phyloP scores from a whole-genome alignment of 2,888 invertebrate genomes.

The Agriotes lineatus region DNA sequence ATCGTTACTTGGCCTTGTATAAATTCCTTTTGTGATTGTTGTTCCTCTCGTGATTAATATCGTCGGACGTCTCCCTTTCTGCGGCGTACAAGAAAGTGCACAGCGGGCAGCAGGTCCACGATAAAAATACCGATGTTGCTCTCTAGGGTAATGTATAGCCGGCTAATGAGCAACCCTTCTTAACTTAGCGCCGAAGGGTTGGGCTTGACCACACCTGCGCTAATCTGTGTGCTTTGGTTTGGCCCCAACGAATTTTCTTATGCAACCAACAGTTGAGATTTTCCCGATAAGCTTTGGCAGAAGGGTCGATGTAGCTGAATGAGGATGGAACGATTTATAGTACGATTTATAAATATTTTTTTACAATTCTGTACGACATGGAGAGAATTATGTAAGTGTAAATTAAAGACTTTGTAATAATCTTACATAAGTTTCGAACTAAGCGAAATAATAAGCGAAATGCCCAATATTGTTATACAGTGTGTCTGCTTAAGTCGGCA shows the following conservation, averaged over 20 bases:
- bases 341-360: no score
- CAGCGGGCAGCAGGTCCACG: background rate
- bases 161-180: constrained; percentile 46
- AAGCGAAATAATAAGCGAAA: no score
- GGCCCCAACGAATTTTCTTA: constrained; percentile 1
- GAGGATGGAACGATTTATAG: no score
- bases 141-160: constrained; percentile 45
- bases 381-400: no score
- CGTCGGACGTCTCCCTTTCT: constrained; percentile 14
- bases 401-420: no score
- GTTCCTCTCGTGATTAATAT: constrained; percentile 8
- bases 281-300: no score
- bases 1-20: constrained; percentile 7
- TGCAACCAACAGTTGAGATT: no score
- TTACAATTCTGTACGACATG: no score
- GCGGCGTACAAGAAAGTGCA: background rate
- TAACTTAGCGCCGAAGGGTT: constrained; percentile 18
- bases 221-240: background rate
- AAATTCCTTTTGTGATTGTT: constrained; percentile 14
- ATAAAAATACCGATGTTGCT: constrained; percentile 18
- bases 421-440: no score
- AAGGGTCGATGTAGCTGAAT: no score
- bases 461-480: no score
- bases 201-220: constrained; percentile 27
- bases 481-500: no score